These are phyloP conservation scores for Phoenicopterus ruber DNA, from an alignment of 2,113 vertebrate species.

Conservation along the genomic window DNA sequence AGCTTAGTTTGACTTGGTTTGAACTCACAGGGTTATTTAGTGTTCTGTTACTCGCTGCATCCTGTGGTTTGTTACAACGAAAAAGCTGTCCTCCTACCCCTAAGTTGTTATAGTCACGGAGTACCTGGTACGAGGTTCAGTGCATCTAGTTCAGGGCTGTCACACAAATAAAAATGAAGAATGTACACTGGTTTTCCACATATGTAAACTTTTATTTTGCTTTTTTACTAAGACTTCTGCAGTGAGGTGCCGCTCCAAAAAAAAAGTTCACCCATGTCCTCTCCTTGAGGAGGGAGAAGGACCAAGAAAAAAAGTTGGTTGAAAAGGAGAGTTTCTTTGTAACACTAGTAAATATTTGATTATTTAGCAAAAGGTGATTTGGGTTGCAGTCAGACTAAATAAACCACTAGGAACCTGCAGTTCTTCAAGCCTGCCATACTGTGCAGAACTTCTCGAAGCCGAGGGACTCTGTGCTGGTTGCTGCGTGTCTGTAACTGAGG, in stretches of 20 bases:
- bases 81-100: neutral
- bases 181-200: neutral
- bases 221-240: neutral
- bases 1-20: neutral
- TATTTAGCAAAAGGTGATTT: neutral
- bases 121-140: neutral
- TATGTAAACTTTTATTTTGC: neutral
- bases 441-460: neutral
- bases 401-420: neutral
- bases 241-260: neutral
- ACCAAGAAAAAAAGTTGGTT: neutral
- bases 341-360: neutral
- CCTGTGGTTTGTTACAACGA: neutral
- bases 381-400: neutral
- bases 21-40: neutral
- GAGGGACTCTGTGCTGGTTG: neutral
- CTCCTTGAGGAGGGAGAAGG: neutral
- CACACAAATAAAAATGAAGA: constrained; percentile 18
- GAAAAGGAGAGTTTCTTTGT: neutral
- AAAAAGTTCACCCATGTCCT: neutral
- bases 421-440: neutral
- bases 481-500: accelerated
- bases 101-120: neutral
- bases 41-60: neutral
- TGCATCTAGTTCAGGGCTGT: constrained; percentile 34